Evolutionary conservation across 1,140 invertebrate species (phyloP).

Genomic region (Ceratina japonica): DNA sequence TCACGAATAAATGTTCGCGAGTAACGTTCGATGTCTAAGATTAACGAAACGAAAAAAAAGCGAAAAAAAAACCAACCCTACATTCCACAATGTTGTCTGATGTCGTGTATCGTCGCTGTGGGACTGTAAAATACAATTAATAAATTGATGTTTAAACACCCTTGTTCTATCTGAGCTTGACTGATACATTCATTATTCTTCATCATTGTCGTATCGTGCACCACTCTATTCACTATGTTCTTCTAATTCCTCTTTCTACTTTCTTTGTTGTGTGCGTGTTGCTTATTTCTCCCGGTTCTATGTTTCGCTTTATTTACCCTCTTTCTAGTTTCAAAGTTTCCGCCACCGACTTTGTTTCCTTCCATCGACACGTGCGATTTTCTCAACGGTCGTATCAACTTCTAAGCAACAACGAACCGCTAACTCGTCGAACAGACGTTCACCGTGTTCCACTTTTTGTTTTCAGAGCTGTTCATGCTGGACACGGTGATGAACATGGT

Average conservation of each 20-base stretch:
- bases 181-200: not conserved
- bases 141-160: conserved; percentile 63
- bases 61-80: not conserved
- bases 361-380: no score
- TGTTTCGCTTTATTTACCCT: no score
- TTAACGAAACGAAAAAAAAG: not conserved
- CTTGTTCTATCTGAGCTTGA: conserved; percentile 34
- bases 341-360: no score
- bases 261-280: no score
- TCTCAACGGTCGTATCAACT: no score
- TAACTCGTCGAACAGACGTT: not conserved
- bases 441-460: conserved; percentile 38
- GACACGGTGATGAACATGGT: conserved; percentile 49
- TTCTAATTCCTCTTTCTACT: no score
- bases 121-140: conserved; percentile 62
- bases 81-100: conserved; percentile 55
- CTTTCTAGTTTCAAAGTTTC: no score
- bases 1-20: conserved; percentile 23
- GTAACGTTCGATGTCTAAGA: conserved; percentile 40
- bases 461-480: conserved; percentile 60
- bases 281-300: no score
- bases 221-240: not conserved
- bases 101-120: conserved; percentile 58
- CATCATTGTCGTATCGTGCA: not conserved
- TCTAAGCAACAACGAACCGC: no score